These are phyloP conservation scores for Lycodopsis pacificus DNA, from an alignment of 2,797 vertebrate species.

Conservation along the genomic window DNA sequence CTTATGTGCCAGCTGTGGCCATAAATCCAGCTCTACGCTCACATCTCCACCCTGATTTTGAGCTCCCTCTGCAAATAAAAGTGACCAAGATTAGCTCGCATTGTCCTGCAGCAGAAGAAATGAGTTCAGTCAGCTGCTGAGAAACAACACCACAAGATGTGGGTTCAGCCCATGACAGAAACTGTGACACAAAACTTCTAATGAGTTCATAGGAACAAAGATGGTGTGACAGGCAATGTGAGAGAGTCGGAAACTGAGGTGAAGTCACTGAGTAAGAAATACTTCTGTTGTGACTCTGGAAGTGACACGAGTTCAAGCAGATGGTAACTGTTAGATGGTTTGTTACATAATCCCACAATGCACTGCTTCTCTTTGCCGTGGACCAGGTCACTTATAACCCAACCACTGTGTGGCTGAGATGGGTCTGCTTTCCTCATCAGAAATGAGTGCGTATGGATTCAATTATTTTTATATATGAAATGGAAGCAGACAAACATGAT, in stretches of 20 bases:
- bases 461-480: constrained; percentile 26
- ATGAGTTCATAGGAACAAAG: neutral
- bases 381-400: constrained; percentile 42
- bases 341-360: constrained; percentile 30
- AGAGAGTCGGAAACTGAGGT: neutral
- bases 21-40: neutral
- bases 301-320: constrained; percentile 41
- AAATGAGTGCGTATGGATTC: constrained; percentile 28
- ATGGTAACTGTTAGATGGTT: constrained; percentile 49
- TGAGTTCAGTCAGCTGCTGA: neutral
- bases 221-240: neutral
- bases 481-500: constrained; percentile 20
- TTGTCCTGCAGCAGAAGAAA: neutral
- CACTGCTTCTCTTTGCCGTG: neutral
- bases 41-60: neutral
- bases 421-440: constrained; percentile 42
- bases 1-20: constrained; percentile 9
- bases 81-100: neutral
- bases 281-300: constrained; percentile 34
- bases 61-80: constrained; percentile 4
- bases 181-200: neutral
- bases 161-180: constrained; percentile 5
- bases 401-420: neutral
- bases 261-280: neutral
- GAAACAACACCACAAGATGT: no score